A percentile compares a stretch with the other conserved stretches of the same genome.
Conservation (phyloP, 2,888 invertebrate species). For the Acrobasis consociella region DNA sequence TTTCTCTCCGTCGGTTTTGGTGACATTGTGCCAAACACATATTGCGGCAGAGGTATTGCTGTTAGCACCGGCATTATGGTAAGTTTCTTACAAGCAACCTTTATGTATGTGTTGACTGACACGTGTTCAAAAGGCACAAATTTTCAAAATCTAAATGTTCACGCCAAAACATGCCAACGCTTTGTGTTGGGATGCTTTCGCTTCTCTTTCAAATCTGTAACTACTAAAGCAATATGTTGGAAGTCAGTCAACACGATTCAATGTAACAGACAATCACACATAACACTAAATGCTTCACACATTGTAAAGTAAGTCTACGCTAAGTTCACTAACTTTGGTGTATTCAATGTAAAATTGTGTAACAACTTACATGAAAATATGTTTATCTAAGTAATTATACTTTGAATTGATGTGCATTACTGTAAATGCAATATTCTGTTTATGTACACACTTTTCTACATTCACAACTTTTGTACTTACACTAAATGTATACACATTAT, state of each 20-base stretch:
- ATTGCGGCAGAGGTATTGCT: conserved; percentile 99
- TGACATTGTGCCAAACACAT: conserved; percentile 99
- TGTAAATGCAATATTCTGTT: conserved; percentile 48
- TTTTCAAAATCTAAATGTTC: conserved; percentile 24
- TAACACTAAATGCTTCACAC: conserved; percentile 65
- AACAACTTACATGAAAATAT: conserved; percentile 46
- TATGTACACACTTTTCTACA: conserved; percentile 46
- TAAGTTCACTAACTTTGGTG: conserved; percentile 53
- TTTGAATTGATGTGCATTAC: conserved; percentile 37
- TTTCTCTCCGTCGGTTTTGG: conserved; percentile 99
- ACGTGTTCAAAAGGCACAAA: conserved; percentile 34
- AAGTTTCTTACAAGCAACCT: conserved; percentile 81
- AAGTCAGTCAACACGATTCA: conserved; percentile 75
- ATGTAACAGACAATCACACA: conserved; percentile 68
- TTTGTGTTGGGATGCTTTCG: conserved; percentile 46
- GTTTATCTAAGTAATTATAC: conserved; percentile 42
- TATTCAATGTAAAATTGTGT: conserved; percentile 49
- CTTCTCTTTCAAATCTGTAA: conserved; percentile 25
- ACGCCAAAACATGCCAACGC: conserved; percentile 43
- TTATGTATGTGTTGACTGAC: conserved; percentile 76
- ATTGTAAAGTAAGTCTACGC: conserved; percentile 43
- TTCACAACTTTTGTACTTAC: conserved; percentile 54
- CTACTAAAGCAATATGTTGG: conserved; percentile 27
- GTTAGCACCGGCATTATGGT: conserved; percentile 99
- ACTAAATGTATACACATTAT: conserved; percentile 54